Percentiles rank a stretch among this genome's conserved stretches.
Conservation (phyloP, 92 coral and sea anemone genomes). For the Palythoa grandiflora region DNA sequence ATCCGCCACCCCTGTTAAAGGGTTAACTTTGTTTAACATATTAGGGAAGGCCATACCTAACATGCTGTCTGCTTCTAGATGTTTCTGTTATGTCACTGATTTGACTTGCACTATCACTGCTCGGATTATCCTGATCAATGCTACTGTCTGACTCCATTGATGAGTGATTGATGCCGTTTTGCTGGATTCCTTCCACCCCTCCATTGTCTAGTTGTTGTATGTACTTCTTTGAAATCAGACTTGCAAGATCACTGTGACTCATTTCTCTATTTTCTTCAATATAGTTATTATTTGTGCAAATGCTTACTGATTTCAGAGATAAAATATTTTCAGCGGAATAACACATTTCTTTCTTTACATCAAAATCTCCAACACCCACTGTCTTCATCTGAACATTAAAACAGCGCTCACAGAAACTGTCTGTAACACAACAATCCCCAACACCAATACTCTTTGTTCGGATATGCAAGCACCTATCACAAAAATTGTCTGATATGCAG, state of each 20-base stretch:
- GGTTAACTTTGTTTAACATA: neutral
- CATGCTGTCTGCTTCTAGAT: conserved; percentile 61
- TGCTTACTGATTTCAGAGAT: conserved; percentile 15
- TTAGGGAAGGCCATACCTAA: conserved; percentile 72
- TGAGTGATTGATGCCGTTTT: conserved; percentile 63
- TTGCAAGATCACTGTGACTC: conserved; percentile 43
- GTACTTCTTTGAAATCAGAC: conserved; percentile 52
- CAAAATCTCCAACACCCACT: conserved; percentile 87
- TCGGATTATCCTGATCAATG: conserved; percentile 88
- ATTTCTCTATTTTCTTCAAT: conserved; percentile 58
- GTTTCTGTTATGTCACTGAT: conserved; percentile 77
- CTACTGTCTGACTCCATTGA: conserved; percentile 76
- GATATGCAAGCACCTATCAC: conserved; percentile 75
- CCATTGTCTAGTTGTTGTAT: conserved; percentile 37
- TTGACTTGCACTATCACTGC: conserved; percentile 88
- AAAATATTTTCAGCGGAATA: conserved; percentile 2
- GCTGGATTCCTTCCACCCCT: conserved; percentile 23
- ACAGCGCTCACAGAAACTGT: conserved; percentile 93
- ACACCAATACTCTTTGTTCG: conserved; percentile 78
- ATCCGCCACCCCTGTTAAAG: too few relatives aligned
- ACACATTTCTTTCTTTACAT: conserved; percentile 46
- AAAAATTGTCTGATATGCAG: conserved; percentile 84
- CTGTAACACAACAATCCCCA: conserved; percentile 94
- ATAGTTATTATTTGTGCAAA: conserved; percentile 57
- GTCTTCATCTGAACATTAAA: conserved; percentile 82